phyloP scores from a whole-genome alignment of 2,113 vertebrate species.

The Eretmochelys imbricata region DNA sequence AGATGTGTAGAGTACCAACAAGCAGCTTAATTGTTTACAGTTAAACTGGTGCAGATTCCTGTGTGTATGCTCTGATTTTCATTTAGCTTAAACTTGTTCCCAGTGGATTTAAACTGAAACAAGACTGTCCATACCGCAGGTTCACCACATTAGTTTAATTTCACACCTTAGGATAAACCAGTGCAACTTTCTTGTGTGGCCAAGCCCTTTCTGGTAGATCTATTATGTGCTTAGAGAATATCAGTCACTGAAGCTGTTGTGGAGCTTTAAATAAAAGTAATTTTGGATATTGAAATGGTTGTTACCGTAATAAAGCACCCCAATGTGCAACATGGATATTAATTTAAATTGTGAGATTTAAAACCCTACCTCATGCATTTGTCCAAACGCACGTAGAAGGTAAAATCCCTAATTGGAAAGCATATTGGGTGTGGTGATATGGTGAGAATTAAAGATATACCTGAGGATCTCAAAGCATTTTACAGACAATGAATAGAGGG shows the following conservation, averaged over 20 bases:
- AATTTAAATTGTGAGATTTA: background rate
- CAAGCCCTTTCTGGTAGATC: background rate
- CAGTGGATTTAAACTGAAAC: background rate
- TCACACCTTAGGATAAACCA: background rate
- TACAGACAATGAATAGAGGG: background rate
- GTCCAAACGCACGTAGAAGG: background rate
- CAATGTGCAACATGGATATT: background rate
- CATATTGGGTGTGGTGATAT: background rate
- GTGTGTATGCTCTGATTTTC: background rate
- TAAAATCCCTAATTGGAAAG: background rate
- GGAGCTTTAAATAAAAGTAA: background rate
- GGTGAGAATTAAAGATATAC: background rate
- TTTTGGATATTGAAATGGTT: too few relatives aligned
- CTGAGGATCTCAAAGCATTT: background rate
- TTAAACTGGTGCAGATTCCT: background rate
- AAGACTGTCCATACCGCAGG: background rate
- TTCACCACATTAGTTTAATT: background rate
- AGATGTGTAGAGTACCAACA: background rate
- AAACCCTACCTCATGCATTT: background rate
- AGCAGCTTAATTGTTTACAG: background rate
- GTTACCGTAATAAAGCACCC: background rate
- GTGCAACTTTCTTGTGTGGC: background rate
- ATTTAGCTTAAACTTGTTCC: background rate
- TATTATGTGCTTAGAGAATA: background rate
- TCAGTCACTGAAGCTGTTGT: background rate